Conservation (phyloP, 2,888 invertebrate species). For the Trissonchulus latispiculum region DNA sequence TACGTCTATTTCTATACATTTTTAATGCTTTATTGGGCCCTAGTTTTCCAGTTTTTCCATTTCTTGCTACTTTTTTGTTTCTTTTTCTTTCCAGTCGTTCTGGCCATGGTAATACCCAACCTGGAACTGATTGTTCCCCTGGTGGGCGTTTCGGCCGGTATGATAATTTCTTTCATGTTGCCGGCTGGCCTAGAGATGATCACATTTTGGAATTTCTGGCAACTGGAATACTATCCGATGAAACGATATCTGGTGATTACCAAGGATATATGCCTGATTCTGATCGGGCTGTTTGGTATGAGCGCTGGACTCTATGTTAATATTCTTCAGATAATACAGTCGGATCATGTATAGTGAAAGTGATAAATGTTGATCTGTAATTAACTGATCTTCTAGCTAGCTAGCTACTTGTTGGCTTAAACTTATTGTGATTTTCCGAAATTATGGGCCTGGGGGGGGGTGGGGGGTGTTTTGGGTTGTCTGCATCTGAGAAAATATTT, state of each 20-base stretch:
- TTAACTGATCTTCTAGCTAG: too few species aligned
- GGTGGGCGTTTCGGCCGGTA: background rate
- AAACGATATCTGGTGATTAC: background rate
- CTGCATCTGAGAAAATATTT: too few species aligned
- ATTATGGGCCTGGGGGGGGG: too few species aligned
- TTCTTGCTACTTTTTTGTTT: too few species aligned
- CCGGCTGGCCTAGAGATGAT: background rate
- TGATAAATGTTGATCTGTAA: too few species aligned
- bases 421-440: too few species aligned
- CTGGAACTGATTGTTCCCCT: background rate
- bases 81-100: background rate
- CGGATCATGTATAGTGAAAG: too few species aligned
- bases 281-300: background rate
- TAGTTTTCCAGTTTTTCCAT: too few species aligned
- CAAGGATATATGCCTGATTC: background rate
- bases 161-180: background rate
- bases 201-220: background rate
- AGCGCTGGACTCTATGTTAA: background rate
- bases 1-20: too few species aligned
- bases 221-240: background rate
- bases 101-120: background rate
- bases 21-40: too few species aligned
- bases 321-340: background rate
- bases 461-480: too few species aligned
- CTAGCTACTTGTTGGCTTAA: too few species aligned